Evolutionary conservation across 1,140 invertebrate genomes (phyloP), one percentile per base, ranked within the genome.

Genomic region (Helicoverpa armigera): DNA sequence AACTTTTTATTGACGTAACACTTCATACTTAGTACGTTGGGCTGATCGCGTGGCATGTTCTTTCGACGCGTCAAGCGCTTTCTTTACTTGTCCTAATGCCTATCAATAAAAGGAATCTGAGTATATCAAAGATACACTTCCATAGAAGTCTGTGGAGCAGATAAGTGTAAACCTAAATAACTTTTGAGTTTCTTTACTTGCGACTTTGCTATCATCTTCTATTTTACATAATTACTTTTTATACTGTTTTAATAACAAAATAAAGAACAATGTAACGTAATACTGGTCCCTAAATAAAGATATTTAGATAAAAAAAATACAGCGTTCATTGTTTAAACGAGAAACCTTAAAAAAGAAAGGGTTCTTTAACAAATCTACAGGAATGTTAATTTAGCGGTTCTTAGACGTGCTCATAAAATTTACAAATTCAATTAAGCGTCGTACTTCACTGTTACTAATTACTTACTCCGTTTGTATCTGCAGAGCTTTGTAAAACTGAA

Each of bases 1-100:
- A 72, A 72, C 69, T 72, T 72, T 51, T 31, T 72, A 72, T 72
- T 72, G 69, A 72, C 48, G 69, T 53, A 31, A 51, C 69, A 72
- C 69, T 72, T 14, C 69, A 72, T 31, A 53, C 23, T 72, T 23
- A 54, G 69, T 50, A 23, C 31, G 50, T 12, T 31, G n/a, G 67
- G 23, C 60, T 31, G 60, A 51, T 72, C 50, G 12, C 23, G 23
- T 54, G n/a, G 51, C 48, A 70, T 48, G 63, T n/a, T 67, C 35
- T 48, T 48, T 31, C 63, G 18, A 16, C n/a, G 16, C 61, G 12
- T 65, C 31, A 50, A 69, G 65, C 50, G 50, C 43, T n/a, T 50
- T 65, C 43, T 29, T 10, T 43, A 43, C 10, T 48, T n/a, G 0
- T 9, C 0, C 7, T 43, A 43, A 43, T 23, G 35, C 9, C 35